Evolutionary conservation across 1,140 invertebrate genomes (phyloP).

Genomic region (Fopius arisanus): DNA sequence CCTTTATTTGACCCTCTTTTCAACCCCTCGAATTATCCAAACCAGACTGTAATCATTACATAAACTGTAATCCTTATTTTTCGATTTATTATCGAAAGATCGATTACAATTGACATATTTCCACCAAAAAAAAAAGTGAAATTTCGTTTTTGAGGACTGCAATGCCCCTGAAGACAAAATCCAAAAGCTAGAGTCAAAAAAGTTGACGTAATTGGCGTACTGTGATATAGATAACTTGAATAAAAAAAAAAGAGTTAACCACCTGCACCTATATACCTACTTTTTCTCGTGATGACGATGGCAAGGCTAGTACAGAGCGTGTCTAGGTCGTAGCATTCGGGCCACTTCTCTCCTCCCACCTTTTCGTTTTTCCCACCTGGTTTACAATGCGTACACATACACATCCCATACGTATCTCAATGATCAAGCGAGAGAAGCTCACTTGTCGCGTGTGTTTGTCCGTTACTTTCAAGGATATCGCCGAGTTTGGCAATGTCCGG

Average conservation of each 20-base stretch:
- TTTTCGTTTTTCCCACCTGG: neutral
- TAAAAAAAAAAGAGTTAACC: neutral
- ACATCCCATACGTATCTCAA: neutral
- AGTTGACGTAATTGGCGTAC: neutral
- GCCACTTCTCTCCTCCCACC: conserved; percentile 26
- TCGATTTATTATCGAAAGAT: no score
- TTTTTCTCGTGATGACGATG: conserved; percentile 40
- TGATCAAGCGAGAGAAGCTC: neutral
- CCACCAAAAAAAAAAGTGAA: no score
- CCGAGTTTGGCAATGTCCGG: conserved; percentile 49
- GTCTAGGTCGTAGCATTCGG: conserved; percentile 44
- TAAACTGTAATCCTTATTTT: no score
- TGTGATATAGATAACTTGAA: neutral
- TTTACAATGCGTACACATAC: neutral
- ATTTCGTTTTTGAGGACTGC: no score
- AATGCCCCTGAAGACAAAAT: no score
- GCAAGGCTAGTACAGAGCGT: conserved; percentile 46
- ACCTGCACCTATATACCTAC: conserved; percentile 31
- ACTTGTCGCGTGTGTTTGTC: conserved; percentile 11
- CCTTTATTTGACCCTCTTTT: no score
- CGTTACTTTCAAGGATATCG: conserved; percentile 44
- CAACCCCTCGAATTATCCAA: no score
- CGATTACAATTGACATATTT: no score
- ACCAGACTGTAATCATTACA: no score
- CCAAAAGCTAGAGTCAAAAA: no score